These are phyloP conservation scores for Pseudorhombus dupliciocellatus DNA, from an alignment of 2,113 vertebrate species.

Conservation along the genomic window DNA sequence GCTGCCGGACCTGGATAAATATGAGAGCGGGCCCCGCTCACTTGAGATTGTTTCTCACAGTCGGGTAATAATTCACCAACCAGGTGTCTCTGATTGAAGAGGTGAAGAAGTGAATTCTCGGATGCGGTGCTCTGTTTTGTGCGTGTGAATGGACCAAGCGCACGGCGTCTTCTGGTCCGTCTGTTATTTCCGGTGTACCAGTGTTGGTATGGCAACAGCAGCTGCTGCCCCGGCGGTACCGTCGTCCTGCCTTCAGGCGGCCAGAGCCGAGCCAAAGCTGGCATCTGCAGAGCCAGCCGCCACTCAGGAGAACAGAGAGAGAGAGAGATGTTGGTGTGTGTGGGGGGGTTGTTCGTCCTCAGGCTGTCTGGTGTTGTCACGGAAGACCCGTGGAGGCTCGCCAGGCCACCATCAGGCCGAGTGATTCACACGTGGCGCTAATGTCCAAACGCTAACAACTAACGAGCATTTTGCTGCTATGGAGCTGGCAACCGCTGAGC, in stretches of 20 bases:
- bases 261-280: neutral
- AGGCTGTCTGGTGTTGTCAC: slow-evolving; percentile 53
- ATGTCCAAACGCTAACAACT: slow-evolving; percentile 7
- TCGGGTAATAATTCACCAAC: neutral
- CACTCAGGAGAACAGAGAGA: neutral
- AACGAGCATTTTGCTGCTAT: neutral
- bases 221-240: slow-evolving; percentile 9
- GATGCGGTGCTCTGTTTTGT: neutral
- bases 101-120: neutral
- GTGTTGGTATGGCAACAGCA: slow-evolving; percentile 31
- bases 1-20: slow-evolving; percentile 1
- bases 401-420: slow-evolving; percentile 32
- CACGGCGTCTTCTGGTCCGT: neutral
- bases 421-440: slow-evolving; percentile 27
- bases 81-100: neutral
- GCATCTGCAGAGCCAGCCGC: slow-evolving; percentile 14
- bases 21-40: neutral
- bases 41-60: slow-evolving; percentile 1
- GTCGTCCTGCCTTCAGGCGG: slow-evolving; percentile 8
- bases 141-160: neutral
- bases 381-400: slow-evolving; percentile 38
- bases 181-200: slow-evolving; percentile 32
- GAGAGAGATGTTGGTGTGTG: neutral
- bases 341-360: slow-evolving; percentile 8
- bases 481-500: neutral